Evolutionary conservation across 2,888 invertebrate genomes (phyloP).

Genomic region (Alloscopus bannaensis): DNA sequence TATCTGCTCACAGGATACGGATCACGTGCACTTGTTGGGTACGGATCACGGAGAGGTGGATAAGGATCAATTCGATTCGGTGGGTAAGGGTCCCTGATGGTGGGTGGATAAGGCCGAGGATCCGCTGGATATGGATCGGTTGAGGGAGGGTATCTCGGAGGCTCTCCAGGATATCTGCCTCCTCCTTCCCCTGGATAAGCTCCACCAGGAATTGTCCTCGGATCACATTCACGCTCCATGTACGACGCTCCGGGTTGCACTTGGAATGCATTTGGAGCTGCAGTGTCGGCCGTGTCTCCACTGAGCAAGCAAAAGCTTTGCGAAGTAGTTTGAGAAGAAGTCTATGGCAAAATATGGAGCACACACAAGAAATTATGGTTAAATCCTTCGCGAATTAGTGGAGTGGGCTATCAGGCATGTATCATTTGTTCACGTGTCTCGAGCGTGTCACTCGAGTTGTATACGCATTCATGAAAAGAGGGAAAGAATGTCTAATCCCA

Average conservation of each 20-base stretch:
- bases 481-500: too few relatives aligned
- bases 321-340: constrained; percentile 69
- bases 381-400: too few relatives aligned
- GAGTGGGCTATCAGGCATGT: too few relatives aligned
- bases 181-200: constrained; percentile 61
- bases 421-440: too few relatives aligned
- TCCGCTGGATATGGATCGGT: constrained; percentile 68
- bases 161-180: constrained; percentile 56
- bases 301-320: constrained; percentile 75
- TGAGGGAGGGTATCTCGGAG: constrained; percentile 68
- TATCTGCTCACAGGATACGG: constrained; percentile 71
- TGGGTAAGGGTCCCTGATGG: constrained; percentile 71
- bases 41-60: constrained; percentile 69
- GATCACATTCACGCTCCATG: constrained; percentile 74
- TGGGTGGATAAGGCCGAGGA: constrained; percentile 61
- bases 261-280: constrained; percentile 75
- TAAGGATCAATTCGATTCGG: constrained; percentile 68
- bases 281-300: constrained; percentile 75
- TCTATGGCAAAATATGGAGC: constrained; percentile 34
- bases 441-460: too few relatives aligned
- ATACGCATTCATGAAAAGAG: too few relatives aligned
- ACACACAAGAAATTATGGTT: not conserved
- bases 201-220: constrained; percentile 66
- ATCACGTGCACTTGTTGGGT: constrained; percentile 68
- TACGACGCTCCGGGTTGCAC: constrained; percentile 75